Percentiles rank a stretch among this genome's conserved stretches.
Evolutionary conservation across 2,113 vertebrate genomes (phyloP).

Genomic region (Prietella phreatophila): DNA sequence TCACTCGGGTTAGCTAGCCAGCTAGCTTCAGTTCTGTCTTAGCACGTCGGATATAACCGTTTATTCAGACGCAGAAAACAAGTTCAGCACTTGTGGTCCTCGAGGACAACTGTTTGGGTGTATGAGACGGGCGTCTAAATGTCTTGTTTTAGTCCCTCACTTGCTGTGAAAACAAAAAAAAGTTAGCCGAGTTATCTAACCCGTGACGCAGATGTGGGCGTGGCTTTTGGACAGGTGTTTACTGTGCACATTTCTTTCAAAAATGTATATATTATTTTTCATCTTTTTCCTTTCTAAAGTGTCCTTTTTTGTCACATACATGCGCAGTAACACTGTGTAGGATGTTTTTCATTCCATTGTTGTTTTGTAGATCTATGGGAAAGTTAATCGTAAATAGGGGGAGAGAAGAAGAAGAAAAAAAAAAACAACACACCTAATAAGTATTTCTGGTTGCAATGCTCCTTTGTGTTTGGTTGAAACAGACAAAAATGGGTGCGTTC

Average conservation of each 20-base stretch:
- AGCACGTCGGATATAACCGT: not conserved
- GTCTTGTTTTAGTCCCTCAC: not conserved
- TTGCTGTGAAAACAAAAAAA: not conserved
- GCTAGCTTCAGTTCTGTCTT: not conserved
- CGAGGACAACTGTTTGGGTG: not conserved
- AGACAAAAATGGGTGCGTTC: constrained; percentile 83
- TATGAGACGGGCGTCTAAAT: not conserved
- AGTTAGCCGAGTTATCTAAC: constrained; percentile 1
- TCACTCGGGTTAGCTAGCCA: constrained; percentile 1
- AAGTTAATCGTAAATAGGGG: not conserved
- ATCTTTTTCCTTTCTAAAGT: not conserved
- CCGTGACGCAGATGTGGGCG: constrained; percentile 20
- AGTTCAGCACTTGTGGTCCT: too few relatives aligned
- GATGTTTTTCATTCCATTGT: not conserved
- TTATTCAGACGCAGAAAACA: not conserved
- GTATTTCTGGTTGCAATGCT: not conserved
- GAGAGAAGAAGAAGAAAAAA: not conserved
- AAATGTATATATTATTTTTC: not conserved
- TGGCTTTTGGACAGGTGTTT: constrained; percentile 36
- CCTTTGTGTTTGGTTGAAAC: constrained; percentile 3
- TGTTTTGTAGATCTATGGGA: not conserved
- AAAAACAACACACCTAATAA: not conserved
- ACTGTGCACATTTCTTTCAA: not conserved
- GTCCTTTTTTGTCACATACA: not conserved
- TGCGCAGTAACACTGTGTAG: not conserved